Base-by-base conservation (phyloP, 2,888 invertebrate genomes). In the Polydrusus tereticollis region DNA sequence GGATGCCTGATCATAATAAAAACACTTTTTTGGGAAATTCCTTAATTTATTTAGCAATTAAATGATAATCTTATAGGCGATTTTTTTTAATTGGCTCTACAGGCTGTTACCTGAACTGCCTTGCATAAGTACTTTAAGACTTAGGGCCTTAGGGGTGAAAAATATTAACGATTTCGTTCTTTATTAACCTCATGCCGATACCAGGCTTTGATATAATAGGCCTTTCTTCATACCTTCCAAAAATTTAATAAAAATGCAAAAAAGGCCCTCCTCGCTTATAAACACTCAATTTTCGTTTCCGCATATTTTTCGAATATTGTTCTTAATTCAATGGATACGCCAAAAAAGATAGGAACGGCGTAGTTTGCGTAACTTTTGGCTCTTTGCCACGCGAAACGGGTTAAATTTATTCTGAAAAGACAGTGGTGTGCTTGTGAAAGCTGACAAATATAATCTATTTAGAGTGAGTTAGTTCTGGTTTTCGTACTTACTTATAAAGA, bases 281-380 rank as follows among this genome's bases (percentile, higher is more conserved):
- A 62, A 62, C 41, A 62, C 16, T 33, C 43, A 62, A 41, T 62
- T 62, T 41, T 62, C 62, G 62, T 62, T 62, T 62, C 62, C 62
- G 62, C 62, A 41, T 62, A 62, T 62, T 62, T 62, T 62, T 33
- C 14, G 62, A 23, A 33, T 62, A 62, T 62, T 33, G 62, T 45
- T 29, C 62, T 62, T 62, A 62, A 62, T 62, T 45, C 62, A 62
- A 26, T 50, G 50, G 50, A 50, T 50, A 26, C 50, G 26, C 50
- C 50, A 50, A 2, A 50, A 50, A 14, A 50, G 50, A 50, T 50
- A 23, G 29, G 59, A 20, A 59, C 59, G 59, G 21, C 41, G 7
- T 36, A 43, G 41, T 59, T 41, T 59, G 59, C 59, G 59, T 59
- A 59, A 38, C 23, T 43, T 50, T 43, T 59, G 59, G 62, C 62